A percentile compares a stretch with the other conserved stretches of the same genome.
These are phyloP conservation scores for Phalacrocorax aristotelis DNA, from an alignment of 2,113 vertebrate genomes.

Conservation along the genomic window DNA sequence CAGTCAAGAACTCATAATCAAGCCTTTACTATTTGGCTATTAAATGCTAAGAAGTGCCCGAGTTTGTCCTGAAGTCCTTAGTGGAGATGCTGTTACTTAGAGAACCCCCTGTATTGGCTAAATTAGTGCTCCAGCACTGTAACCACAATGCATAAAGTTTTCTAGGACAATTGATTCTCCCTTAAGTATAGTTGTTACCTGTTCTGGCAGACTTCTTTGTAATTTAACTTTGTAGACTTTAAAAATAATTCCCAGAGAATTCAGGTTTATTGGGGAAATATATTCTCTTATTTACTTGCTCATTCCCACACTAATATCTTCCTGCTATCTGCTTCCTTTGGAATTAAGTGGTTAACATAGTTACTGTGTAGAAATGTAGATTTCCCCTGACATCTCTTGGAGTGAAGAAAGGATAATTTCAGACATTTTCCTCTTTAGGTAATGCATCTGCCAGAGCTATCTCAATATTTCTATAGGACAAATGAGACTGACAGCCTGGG, in stretches of 20 bases:
- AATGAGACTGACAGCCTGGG: constrained; percentile 24
- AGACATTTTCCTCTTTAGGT: constrained; percentile 19
- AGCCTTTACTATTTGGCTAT: neutral
- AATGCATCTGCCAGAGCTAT: constrained; percentile 15
- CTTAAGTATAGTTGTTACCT: constrained; percentile 48
- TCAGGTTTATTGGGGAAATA: constrained; percentile 46
- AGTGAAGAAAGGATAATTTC: constrained; percentile 32
- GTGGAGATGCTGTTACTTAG: neutral
- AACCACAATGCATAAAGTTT: neutral
- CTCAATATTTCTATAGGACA: constrained; percentile 24
- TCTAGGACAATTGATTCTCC: constrained; percentile 43
- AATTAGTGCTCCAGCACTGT: neutral
- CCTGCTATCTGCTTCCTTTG: constrained; percentile 37
- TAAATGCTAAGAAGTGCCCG: neutral
- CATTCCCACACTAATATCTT: constrained; percentile 46
- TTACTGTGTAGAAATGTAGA: constrained; percentile 9
- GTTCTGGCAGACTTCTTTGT: constrained; percentile 9
- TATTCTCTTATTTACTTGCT: constrained; percentile 62
- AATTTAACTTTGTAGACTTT: constrained; percentile 24
- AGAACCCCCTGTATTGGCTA: neutral
- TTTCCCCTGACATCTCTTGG: constrained; percentile 29
- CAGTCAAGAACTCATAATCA: neutral
- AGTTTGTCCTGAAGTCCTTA: neutral
- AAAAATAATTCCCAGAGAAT: constrained; percentile 44
- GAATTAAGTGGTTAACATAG: constrained; percentile 23